Percentiles rank a stretch among this genome's conserved stretches.
Conservation (phyloP, 2,113 vertebrate genomes). For the Drymodes brunneopygia region DNA sequence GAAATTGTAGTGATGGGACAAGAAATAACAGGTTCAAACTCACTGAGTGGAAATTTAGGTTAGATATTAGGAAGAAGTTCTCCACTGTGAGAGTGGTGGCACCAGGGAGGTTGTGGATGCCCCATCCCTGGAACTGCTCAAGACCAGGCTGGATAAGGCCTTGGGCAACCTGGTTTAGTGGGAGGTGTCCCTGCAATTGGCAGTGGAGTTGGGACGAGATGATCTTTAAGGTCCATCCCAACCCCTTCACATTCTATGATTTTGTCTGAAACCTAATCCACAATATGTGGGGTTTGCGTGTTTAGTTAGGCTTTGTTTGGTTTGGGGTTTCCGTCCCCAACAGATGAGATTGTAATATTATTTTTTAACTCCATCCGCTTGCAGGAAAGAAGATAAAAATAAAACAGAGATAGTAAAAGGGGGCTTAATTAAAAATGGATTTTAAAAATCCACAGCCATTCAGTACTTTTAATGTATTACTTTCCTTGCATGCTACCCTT, state of each 20-base stretch:
- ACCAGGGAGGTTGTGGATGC: not conserved
- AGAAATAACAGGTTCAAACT: not conserved
- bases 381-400: not conserved
- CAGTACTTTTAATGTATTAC: not conserved
- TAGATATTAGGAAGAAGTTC: not conserved
- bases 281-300: rapidly evolving
- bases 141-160: not conserved
- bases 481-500: not conserved
- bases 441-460: not conserved
- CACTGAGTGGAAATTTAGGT: not conserved
- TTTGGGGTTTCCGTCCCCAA: no score
- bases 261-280: not conserved
- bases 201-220: not conserved
- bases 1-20: not conserved
- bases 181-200: not conserved
- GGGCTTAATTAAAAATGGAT: not conserved
- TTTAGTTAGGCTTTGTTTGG: not conserved
- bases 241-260: not conserved
- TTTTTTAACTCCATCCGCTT: not conserved
- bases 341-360: not conserved
- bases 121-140: not conserved
- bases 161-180: not conserved
- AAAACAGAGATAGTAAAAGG: not conserved
- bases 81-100: not conserved
- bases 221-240: not conserved